These are phyloP conservation scores for Tipula lateralis DNA, from an alignment of 2,888 invertebrate species.

Conservation along the genomic window DNA sequence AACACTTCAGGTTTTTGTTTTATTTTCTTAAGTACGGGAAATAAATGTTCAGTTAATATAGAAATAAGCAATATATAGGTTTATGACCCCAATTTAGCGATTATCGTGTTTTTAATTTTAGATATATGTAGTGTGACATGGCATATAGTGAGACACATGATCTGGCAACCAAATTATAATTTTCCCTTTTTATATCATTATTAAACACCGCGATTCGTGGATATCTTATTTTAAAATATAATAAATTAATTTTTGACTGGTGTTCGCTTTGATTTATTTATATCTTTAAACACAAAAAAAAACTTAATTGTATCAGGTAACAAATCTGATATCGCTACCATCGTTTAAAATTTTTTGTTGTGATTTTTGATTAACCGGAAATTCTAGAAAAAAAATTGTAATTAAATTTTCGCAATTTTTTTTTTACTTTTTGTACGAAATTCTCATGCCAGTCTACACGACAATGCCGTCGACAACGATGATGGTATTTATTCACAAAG, in stretches of 20 bases:
- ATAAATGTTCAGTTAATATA: neutral
- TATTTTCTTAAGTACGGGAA: neutral
- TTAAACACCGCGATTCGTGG: neutral
- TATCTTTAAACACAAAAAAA: neutral
- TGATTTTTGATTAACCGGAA: neutral
- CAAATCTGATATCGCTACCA: neutral
- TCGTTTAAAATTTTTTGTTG: neutral
- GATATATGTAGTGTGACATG: neutral
- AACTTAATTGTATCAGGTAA: neutral
- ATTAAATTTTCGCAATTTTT: neutral
- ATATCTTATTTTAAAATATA: neutral
- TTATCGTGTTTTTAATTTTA: no score
- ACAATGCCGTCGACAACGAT: neutral
- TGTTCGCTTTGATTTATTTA: neutral
- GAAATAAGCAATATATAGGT: neutral
- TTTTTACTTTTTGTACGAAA: neutral
- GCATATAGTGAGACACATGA: neutral
- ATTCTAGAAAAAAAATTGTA: neutral
- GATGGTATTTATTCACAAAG: neutral
- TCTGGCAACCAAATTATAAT: neutral
- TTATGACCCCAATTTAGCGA: neutral
- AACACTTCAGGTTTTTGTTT: neutral
- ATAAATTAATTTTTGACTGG: neutral
- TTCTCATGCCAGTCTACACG: neutral
- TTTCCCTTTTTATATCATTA: neutral